These are phyloP conservation scores for Alca torda DNA, from an alignment of 2,797 vertebrate genomes.

Conservation along the genomic window DNA sequence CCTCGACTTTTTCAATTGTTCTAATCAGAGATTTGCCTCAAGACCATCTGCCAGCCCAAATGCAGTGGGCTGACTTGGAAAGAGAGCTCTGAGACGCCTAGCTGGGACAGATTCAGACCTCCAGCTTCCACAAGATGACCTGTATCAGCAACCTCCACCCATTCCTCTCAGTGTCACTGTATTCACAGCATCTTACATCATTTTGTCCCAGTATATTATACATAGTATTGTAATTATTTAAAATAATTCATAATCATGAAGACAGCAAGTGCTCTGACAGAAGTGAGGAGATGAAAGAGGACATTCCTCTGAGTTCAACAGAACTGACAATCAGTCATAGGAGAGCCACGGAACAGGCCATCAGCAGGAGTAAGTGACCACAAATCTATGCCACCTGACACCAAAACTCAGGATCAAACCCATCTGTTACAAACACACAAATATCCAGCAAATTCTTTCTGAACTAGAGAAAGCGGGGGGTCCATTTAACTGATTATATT, in stretches of 20 bases:
- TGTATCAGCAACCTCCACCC: neutral
- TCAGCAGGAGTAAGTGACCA: neutral
- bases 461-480: neutral
- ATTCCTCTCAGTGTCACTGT: neutral
- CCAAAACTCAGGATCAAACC: neutral
- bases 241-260: neutral
- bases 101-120: neutral
- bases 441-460: neutral
- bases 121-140: neutral
- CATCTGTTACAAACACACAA: neutral
- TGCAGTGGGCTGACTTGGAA: neutral
- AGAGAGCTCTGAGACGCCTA: neutral
- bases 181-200: neutral
- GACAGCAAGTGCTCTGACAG: neutral
- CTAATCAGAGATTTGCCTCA: neutral
- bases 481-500: neutral
- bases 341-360: neutral
- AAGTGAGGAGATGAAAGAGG: neutral
- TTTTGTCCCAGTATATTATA: neutral
- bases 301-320: neutral
- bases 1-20: neutral
- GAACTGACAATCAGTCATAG: neutral
- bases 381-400: neutral
- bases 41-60: neutral
- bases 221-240: neutral